These are phyloP conservation scores for Anabas testudineus DNA, from an alignment of 2,797 vertebrate species.

Conservation along the genomic window DNA sequence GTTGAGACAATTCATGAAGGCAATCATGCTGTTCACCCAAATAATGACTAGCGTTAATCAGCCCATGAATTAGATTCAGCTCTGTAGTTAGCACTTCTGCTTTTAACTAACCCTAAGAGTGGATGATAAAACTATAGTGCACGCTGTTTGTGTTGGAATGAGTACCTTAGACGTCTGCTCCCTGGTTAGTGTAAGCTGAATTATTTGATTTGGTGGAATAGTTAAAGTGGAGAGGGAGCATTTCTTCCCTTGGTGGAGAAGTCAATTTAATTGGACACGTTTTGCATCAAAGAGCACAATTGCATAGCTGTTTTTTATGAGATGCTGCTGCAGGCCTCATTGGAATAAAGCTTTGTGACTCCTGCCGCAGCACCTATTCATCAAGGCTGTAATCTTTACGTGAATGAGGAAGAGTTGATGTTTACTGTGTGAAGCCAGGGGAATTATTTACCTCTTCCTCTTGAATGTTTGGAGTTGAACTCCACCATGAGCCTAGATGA, in stretches of 20 bases:
- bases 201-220: constrained; percentile 60
- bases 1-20: constrained; percentile 19
- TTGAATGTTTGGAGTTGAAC: constrained; percentile 25
- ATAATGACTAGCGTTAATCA: constrained; percentile 59
- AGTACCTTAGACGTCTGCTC: constrained; percentile 42
- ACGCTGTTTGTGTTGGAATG: constrained; percentile 46
- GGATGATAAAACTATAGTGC: constrained; percentile 42
- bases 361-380: constrained; percentile 39
- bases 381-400: constrained; percentile 49
- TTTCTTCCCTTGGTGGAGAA: constrained; percentile 36
- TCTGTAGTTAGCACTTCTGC: constrained; percentile 55
- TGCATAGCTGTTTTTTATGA: constrained; percentile 40
- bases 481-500: constrained; percentile 18
- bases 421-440: constrained; percentile 45
- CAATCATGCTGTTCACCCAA: constrained; percentile 33
- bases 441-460: constrained; percentile 19
- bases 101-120: constrained; percentile 47
- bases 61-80: constrained; percentile 36
- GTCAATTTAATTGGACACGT: constrained; percentile 60
- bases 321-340: constrained; percentile 37
- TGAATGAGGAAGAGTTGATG: constrained; percentile 46
- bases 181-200: constrained; percentile 38
- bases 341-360: constrained; percentile 36
- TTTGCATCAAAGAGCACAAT: constrained; percentile 59
- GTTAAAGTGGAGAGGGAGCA: constrained; percentile 42